These are phyloP conservation scores for Todus mexicanus DNA, from an alignment of 2,797 vertebrate genomes.

Conservation along the genomic window DNA sequence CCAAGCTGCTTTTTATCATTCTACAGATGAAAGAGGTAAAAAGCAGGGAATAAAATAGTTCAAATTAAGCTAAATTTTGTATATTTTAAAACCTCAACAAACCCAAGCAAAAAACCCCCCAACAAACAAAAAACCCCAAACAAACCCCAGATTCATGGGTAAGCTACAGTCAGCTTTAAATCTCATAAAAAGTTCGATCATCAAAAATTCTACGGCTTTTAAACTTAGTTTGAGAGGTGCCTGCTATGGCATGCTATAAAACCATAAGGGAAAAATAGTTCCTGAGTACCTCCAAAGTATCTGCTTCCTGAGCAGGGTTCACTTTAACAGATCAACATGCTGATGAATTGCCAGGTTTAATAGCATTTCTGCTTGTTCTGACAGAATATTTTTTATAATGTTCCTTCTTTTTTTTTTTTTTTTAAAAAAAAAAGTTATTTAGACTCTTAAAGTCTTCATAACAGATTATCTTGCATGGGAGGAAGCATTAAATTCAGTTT, in stretches of 20 bases:
- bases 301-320: not conserved
- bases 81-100: not conserved
- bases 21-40: not conserved
- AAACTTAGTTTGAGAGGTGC: not conserved
- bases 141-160: too few species aligned
- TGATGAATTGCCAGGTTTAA: not conserved
- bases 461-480: not conserved
- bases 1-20: not conserved
- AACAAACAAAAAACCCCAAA: too few species aligned
- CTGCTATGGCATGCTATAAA: not conserved
- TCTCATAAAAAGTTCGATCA: not conserved
- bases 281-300: not conserved
- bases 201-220: not conserved
- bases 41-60: not conserved
- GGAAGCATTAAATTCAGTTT: not conserved
- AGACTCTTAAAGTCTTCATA: not conserved
- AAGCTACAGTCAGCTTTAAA: not conserved
- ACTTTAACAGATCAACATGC: not conserved
- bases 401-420: too few species aligned
- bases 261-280: not conserved
- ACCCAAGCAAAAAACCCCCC: too few species aligned
- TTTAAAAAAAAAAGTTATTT: not conserved
- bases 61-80: not conserved
- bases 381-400: not conserved
- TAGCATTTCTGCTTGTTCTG: not conserved